These are phyloP conservation scores for Eurytemora carolleeae DNA, from an alignment of 1,140 invertebrate genomes.

Conservation along the genomic window DNA sequence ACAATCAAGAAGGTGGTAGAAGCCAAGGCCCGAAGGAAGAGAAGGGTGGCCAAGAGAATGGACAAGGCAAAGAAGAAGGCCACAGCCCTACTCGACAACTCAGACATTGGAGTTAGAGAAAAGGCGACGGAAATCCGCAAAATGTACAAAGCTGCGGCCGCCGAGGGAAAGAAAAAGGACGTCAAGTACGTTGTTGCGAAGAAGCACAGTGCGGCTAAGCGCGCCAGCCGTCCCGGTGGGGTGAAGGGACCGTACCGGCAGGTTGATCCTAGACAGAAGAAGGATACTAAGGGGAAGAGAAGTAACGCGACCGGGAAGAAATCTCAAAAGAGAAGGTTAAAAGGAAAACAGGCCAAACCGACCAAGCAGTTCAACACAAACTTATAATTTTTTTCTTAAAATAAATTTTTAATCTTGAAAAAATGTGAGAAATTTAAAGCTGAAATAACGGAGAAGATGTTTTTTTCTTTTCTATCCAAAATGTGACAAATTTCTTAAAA, in stretches of 20 bases:
- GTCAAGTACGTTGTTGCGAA: conserved; percentile 85
- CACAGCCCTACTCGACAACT: conserved; percentile 69
- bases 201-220: conserved; percentile 56
- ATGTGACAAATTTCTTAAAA: no score
- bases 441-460: no score
- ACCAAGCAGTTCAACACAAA: neutral
- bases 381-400: no score
- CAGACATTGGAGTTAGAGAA: conserved; percentile 41
- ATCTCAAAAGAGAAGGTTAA: conserved; percentile 25
- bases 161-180: conserved; percentile 54
- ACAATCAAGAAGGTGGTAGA: conserved; percentile 97
- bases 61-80: conserved; percentile 90
- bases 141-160: conserved; percentile 15
- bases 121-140: conserved; percentile 20
- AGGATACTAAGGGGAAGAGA: conserved; percentile 48
- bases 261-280: conserved; percentile 89
- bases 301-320: conserved; percentile 34
- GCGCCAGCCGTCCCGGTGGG: conserved; percentile 52
- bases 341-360: conserved; percentile 3
- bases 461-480: no score
- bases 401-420: no score
- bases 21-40: conserved; percentile 93
- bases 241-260: conserved; percentile 81
- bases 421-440: no score
- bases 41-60: conserved; percentile 55